Evolutionary conservation across 2,888 invertebrate genomes (phyloP).

Genomic region (Lottia gigantea): DNA sequence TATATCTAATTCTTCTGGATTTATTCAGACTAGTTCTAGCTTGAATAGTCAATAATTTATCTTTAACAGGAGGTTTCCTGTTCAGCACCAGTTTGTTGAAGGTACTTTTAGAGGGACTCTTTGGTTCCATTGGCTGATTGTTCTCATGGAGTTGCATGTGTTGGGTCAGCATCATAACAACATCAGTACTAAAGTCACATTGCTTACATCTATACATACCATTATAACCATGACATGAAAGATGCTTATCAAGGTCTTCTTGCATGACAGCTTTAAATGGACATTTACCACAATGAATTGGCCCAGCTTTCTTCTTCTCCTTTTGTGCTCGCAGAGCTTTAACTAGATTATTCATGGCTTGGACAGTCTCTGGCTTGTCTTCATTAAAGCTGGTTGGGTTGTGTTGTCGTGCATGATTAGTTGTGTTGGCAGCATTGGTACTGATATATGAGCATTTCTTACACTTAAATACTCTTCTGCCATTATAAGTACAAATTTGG

Average conservation of each 20-base stretch:
- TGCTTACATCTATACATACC: conserved; percentile 49
- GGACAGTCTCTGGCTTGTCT: neutral
- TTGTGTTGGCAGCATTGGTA: conserved; percentile 47
- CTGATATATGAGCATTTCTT: conserved; percentile 66
- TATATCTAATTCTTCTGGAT: conserved; percentile 42
- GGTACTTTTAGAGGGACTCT: neutral
- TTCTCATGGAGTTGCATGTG: conserved; percentile 49
- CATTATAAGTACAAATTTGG: conserved; percentile 50
- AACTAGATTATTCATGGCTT: neutral
- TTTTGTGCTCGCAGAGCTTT: neutral
- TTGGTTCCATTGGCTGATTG: conserved; percentile 40
- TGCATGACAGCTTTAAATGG: conserved; percentile 38
- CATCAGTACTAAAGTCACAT: conserved; percentile 59
- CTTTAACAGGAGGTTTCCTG: conserved; percentile 6
- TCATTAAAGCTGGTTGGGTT: neutral
- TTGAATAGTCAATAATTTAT: conserved; percentile 19
- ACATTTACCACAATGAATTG: conserved; percentile 38
- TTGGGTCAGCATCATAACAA: conserved; percentile 23
- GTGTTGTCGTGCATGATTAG: conserved; percentile 46
- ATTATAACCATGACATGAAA: conserved; percentile 41
- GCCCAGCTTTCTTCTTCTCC: conserved; percentile 1
- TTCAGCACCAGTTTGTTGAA: neutral
- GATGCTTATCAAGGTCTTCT: conserved; percentile 37
- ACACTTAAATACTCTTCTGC: conserved; percentile 67
- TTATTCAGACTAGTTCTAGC: conserved; percentile 15